Evolutionary conservation across 2,797 vertebrate species (phyloP), one percentile per base, ranked within the genome.

Genomic region (Bovichtus variegatus): DNA sequence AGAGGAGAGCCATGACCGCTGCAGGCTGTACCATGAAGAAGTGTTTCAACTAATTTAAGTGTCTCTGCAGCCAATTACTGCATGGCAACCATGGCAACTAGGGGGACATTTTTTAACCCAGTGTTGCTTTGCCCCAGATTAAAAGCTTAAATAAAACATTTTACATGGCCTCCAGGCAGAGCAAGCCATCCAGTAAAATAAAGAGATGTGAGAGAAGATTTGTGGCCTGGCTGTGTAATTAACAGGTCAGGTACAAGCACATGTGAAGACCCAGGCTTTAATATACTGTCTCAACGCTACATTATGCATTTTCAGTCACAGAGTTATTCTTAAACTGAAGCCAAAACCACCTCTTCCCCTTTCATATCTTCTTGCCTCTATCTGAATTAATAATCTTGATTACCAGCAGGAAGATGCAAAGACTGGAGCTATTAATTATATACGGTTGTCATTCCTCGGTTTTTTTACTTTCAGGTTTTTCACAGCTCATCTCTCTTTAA

Each of bases 141-240:
- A 85, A 81, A 83, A 69, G 41, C 77, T 82, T 74, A 86, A 83
- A 76, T 88, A 9, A 86, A 84, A 61, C 34, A 71, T 85, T 90
- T 91, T 63, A 85, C 40, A 13, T 44, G 27, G 58, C 82, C 78
- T 82, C 23, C 47, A 58, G 84, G 80, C 71, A 46, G 43, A 60
- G 21, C 53, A 49, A 59, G 4, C 36, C 23, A 25, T 72, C 49
- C 74, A 64, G 49, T 70, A 62, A 75, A 59, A 68, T 43, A 38
- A 43, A 53, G 62, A 71, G 73, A 85, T 73, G 71, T 74, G 68
- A 54, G 40, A 41, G 49, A 49, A 79, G 86, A 89, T 87, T 74
- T 78, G 75, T 87, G 74, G 54, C 85, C 78, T 63, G 43, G 49
- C 53, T 72, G 78, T 80, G 79, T 90, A 90, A 93, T 91, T 92